Base-by-base conservation (phyloP, 2,888 invertebrate species). In the Drosophila longiperda region DNA sequence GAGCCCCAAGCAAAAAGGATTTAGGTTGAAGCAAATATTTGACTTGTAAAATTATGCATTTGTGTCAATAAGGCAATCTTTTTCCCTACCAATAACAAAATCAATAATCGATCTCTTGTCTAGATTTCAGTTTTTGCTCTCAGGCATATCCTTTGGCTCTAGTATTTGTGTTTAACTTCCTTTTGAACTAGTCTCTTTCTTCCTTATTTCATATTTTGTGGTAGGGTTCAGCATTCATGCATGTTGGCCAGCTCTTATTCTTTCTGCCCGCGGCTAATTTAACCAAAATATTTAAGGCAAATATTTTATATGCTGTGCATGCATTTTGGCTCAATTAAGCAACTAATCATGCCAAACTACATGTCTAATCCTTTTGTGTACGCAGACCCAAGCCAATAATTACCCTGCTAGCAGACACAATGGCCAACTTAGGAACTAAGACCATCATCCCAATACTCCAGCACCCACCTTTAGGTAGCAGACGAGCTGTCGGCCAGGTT, bases 271-370 rank as follows among this genome's bases (percentile, higher is more conserved):
- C 23, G 38, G 67, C 57, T 29, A 49, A 88, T 81, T 85, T 80
- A 80, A 80, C 90, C 87, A 88, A 87, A 87, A 87, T 87, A 87
- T 87, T 87, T 88, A 68, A 80, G 60, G 83, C 90, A 87, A 87
- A 87, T 87, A 87, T 89, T 87, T 87, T 72, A 88, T 80, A 86
- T 80, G 82, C 83, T 66, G 73, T 70, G 73, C 82, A 74, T 89
- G 78, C 84, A 82, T 83, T 89, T 90, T 77, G 85, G 85, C 87
- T 83, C 91, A 91, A 91, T 91, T 91, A 91, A 91, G 79, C 82
- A 84, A 77, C 82, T 89, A 90, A 91, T 78, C 85, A 79, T 68
- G 59, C 72, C 85, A 90, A 90, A 90, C 87, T 87, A 82, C 73
- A 73, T 33, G 66, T 73, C 71, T 90, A 89, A 88, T 77, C 78